These are phyloP conservation scores for Platysteira castanea DNA, from an alignment of 2,113 vertebrate genomes.

Conservation along the genomic window DNA sequence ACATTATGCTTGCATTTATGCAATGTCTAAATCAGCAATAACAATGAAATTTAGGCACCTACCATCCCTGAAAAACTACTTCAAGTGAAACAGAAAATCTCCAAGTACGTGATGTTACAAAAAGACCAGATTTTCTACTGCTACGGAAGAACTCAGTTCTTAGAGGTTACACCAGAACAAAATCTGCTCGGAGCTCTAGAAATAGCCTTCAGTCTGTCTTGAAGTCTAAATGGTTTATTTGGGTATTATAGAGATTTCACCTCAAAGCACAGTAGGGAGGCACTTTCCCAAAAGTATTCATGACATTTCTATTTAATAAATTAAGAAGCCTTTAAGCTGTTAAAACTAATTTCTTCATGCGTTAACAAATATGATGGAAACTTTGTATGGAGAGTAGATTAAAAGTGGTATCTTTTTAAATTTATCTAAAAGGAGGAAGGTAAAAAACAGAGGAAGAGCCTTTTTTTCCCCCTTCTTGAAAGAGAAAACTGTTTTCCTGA, in stretches of 20 bases:
- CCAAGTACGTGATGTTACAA: background rate
- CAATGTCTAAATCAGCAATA: conserved; percentile 6
- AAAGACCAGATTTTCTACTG: background rate
- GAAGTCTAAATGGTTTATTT: background rate
- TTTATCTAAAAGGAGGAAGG: background rate
- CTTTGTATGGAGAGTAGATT: background rate
- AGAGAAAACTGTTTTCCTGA: background rate
- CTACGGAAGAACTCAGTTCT: background rate
- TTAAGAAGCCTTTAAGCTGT: background rate
- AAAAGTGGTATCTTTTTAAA: background rate
- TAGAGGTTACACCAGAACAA: background rate
- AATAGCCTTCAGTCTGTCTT: background rate
- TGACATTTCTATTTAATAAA: background rate
- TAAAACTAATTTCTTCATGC: background rate
- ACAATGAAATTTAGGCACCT: background rate
- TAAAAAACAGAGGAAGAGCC: background rate
- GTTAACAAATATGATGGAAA: background rate
- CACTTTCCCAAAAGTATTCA: background rate
- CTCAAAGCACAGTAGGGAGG: background rate
- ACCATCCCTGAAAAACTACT: background rate
- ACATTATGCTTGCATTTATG: background rate
- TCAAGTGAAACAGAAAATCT: background rate
- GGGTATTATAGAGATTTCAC: background rate
- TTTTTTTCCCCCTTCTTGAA: background rate
- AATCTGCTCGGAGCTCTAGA: background rate